Evolutionary conservation across 2,113 vertebrate species (phyloP).

Genomic region (Callithrix jacchus): DNA sequence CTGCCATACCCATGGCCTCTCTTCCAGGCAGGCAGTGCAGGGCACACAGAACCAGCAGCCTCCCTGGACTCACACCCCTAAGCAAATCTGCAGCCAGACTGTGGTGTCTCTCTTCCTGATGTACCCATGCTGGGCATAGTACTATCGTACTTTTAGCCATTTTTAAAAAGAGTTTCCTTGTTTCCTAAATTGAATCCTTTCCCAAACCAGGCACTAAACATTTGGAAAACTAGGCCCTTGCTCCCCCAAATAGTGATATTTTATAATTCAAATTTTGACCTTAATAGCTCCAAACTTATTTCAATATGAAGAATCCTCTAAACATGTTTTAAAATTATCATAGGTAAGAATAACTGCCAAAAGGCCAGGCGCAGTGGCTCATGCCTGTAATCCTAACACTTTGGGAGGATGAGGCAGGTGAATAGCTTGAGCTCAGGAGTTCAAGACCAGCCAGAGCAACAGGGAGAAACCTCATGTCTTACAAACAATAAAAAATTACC

Average conservation of each 20-base stretch:
- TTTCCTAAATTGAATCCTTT: background rate
- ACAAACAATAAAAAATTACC: too few relatives aligned
- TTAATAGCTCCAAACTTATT: slow-evolving; percentile 2
- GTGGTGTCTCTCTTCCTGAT: background rate
- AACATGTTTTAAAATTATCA: background rate
- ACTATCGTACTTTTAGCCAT: background rate
- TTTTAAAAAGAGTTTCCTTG: background rate
- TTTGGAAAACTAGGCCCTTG: background rate
- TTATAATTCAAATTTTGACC: background rate
- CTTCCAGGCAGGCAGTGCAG: background rate
- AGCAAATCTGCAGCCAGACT: background rate
- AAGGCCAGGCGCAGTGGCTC: too few relatives aligned
- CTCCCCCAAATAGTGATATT: background rate
- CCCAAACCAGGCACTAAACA: background rate
- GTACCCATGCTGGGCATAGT: background rate
- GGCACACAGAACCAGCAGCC: background rate
- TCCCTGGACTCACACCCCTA: background rate
- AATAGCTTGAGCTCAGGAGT: too few relatives aligned
- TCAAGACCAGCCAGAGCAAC: too few relatives aligned
- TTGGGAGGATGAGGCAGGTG: too few relatives aligned
- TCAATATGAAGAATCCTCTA: background rate
- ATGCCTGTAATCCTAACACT: too few relatives aligned
- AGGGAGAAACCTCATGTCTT: too few relatives aligned
- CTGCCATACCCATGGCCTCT: rapidly evolving
- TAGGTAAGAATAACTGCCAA: background rate